These are phyloP conservation scores for Eospalax fontanierii DNA, from an alignment of 2,797 vertebrate genomes.

Conservation along the genomic window DNA sequence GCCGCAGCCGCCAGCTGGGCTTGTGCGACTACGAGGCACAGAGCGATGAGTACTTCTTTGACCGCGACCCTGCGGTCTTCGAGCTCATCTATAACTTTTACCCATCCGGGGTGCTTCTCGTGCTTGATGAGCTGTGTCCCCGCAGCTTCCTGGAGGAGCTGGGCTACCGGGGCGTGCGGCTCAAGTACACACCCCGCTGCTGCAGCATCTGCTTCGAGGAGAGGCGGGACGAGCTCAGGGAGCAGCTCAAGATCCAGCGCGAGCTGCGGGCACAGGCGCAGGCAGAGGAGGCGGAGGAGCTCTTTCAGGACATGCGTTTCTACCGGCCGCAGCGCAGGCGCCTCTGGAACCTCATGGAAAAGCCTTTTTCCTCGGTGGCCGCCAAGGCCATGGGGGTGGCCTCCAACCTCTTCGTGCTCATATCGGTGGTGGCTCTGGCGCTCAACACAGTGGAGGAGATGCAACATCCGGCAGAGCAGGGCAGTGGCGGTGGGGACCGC, in stretches of 20 bases:
- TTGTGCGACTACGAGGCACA: conserved; percentile 94
- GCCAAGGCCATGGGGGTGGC: conserved; percentile 95
- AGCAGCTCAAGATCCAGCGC: conserved; percentile 96
- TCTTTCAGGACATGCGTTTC: conserved; percentile 94
- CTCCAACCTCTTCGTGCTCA: conserved; percentile 96
- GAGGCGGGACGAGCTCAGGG: conserved; percentile 94
- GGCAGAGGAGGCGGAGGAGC: conserved; percentile 94
- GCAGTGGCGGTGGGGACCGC: conserved; percentile 89
- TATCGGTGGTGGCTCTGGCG: conserved; percentile 96
- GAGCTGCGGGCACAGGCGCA: conserved; percentile 96
- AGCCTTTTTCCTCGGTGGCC: conserved; percentile 95
- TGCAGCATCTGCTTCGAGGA: conserved; percentile 98
- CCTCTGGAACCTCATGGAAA: conserved; percentile 98
- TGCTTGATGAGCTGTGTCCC: conserved; percentile 95
- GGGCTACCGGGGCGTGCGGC: conserved; percentile 97
- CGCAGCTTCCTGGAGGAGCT: conserved; percentile 96
- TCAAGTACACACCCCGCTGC: conserved; percentile 96
- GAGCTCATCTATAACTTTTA: conserved; percentile 97
- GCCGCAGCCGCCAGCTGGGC: conserved; percentile 94
- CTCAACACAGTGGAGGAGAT: conserved; percentile 97
- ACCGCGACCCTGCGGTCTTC: conserved; percentile 96
- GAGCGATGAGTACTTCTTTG: conserved; percentile 95
- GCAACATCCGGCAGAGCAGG: conserved; percentile 90
- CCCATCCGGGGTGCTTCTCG: conserved; percentile 94
- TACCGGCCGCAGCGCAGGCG: conserved; percentile 90